Evolutionary conservation across 2,113 vertebrate genomes (phyloP), one percentile per base, ranked within the genome.

Genomic region (Oncorhynchus clarkii): DNA sequence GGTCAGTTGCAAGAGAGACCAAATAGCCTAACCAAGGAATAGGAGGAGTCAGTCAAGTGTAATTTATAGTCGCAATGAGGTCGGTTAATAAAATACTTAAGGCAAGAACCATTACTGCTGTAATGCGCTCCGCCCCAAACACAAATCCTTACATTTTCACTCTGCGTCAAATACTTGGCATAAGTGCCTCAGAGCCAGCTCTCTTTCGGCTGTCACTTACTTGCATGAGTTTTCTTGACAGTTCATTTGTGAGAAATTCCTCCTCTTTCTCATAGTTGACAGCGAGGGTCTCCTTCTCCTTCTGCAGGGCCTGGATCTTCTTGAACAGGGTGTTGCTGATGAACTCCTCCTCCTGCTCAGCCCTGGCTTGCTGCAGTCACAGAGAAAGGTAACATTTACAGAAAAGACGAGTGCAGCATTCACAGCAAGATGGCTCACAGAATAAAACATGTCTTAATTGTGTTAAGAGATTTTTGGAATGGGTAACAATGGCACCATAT

Each of bases 241-340:
- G 93, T 73, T 99, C 98, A 45, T 99, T 99, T 67, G 98, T 99
- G 78, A 99, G 97, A 88, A 99, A 99, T 87, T 99, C 98, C 80
- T 99, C 98, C 85, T 99, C 98, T 83, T 99, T 99, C 87, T 99
- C 98, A 87, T 99, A 99, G 90, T 99, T 99, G 83, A 99, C 97
- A 0, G 98, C 98, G 72, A 99, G 95, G 0, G 98, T 99, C 93
- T 99, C 98, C 79, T 99, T 99, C 89, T 99, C 98, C 86, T 99
- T 99, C 91, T 99, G 97, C 60, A 99, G 93, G 81, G 98, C 98
- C 87, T 99, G 98, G 85, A 99, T 99, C 91, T 99, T 99, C 95
- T 99, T 99, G 88, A 99, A 99, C 70, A 99, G 90, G 48, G 98
- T 99, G 90, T 99, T 99, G 81, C 97, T 99, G 91, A 99, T 99